phyloP scores from a whole-genome alignment of 1,140 invertebrate genomes.

The Diorhabda sublineata region DNA sequence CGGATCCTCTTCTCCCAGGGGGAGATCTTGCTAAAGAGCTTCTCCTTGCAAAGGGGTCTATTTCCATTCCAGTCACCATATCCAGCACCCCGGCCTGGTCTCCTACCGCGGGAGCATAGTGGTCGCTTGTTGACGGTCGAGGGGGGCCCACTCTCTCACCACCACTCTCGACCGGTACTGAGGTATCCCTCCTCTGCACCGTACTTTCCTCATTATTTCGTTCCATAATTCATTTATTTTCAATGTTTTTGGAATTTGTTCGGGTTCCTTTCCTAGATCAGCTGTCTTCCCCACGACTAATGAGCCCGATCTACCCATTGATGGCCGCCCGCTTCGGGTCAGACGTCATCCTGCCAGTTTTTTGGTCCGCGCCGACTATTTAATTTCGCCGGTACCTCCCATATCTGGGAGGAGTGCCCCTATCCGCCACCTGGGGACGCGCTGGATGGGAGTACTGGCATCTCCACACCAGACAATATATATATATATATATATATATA shows the following conservation, averaged over 20 bases:
- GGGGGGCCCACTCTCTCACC: slow-evolving; percentile 15
- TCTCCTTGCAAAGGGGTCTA: too few species aligned
- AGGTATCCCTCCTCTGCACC: slow-evolving; percentile 23
- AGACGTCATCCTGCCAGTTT: neutral
- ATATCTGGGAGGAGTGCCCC: neutral
- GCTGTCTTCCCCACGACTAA: neutral
- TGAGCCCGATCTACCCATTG: neutral
- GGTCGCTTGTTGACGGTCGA: neutral
- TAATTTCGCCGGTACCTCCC: neutral
- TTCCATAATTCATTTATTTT: neutral
- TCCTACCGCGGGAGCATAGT: neutral
- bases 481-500: too few species aligned
- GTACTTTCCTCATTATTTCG: slow-evolving; percentile 4
- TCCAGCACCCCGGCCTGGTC: neutral
- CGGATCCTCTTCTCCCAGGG: too few species aligned
- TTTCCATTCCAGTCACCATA: too few species aligned
- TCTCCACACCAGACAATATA: too few species aligned
- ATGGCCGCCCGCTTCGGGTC: too few species aligned
- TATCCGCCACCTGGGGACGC: neutral
- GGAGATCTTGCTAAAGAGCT: too few species aligned
- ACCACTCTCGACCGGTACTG: slow-evolving; percentile 21
- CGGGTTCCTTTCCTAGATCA: neutral
- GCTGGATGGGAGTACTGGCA: too few species aligned
- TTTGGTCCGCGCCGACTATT: neutral
- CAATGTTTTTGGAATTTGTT: neutral